These are phyloP conservation scores for Coptodon bakossiorum DNA, from an alignment of 2,113 vertebrate genomes.

Conservation along the genomic window DNA sequence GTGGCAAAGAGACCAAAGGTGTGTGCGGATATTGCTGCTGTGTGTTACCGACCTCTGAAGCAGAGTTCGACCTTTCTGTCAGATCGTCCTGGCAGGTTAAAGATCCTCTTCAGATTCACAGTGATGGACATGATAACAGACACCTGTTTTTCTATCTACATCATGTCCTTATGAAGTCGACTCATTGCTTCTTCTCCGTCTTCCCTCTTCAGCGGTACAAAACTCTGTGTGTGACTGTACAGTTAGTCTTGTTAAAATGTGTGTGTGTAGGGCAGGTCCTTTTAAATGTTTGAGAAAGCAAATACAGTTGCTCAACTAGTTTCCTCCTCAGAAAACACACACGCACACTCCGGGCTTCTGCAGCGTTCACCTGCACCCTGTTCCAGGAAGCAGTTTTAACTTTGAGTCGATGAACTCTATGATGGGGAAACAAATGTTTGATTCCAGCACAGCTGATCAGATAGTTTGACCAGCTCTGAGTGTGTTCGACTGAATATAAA, in stretches of 20 bases:
- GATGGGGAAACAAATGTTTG: not conserved
- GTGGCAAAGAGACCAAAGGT: not conserved
- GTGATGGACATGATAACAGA: conserved; percentile 80
- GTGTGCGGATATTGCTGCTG: not conserved
- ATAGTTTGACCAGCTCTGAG: not conserved
- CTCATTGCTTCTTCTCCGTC: not conserved
- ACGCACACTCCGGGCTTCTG: not conserved
- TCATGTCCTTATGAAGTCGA: not conserved
- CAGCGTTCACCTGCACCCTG: not conserved
- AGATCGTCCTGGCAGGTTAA: conserved; percentile 76
- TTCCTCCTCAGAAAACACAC: conserved; percentile 8
- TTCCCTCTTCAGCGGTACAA: not conserved
- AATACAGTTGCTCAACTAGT: conserved; percentile 53
- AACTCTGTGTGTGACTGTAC: not conserved
- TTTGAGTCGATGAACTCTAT: rapidly evolving
- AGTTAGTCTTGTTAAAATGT: not conserved
- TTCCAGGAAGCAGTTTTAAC: not conserved
- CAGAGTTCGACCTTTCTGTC: conserved; percentile 80
- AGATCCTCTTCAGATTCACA: conserved; percentile 71
- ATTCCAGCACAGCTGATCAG: not conserved
- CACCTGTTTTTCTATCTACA: not conserved
- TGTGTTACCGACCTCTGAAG: conserved; percentile 75
- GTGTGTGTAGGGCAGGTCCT: conserved; percentile 34
- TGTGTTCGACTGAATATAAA: not conserved
- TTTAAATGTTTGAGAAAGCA: conserved; percentile 52